Base-by-base conservation (phyloP, 2,797 vertebrate genomes). In the Hapalemur alaotrensis region DNA sequence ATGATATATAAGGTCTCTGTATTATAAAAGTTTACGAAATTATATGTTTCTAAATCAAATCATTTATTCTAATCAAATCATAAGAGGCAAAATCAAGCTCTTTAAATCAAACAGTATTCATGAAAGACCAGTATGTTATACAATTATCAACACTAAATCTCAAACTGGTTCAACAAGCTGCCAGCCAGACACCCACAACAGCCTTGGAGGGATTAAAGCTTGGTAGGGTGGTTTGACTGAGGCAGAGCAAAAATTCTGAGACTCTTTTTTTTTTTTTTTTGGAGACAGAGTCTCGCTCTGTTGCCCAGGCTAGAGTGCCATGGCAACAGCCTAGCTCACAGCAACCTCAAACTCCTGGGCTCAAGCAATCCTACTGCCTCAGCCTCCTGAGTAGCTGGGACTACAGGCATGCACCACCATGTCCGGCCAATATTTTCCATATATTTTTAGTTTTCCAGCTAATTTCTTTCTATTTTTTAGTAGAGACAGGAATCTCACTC, bases 101-200 rank as follows among this genome's bases (percentile, higher is more conserved):
- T 87, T 93, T 81, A 81, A 80, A 54, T 72, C 23, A 95, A 65
- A 54, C 75, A 28, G 61, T 25, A 30, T 79, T 75, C 61, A 89
- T 20, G 28, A 43, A 84, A 86, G 43, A 23, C 75, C 46, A 95
- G 7, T n/a, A 78, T 30, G 65, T 63, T 88, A 89, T 14, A 82
- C 3, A 84, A 65, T 67, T 95, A 89, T 67, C 70, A 81, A 87
- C 12, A 83, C 23, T 46, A 6, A 63, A 86, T 22, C 52, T 78
- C 87, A 87, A 95, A 78, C 32, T 91, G 35, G 43, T 87, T 84
- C 12, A 91, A 86, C 78, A 91, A 86, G 81, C 23, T 88, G n/a
- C 43, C n/a, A 92, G 43, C 12, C 32, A 57, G 20, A 59, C 15
- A 48, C 22, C 32, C 54, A 61, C 32, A 91, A 65, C 1, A 67